Percentiles rank a stretch among this genome's conserved stretches.
These are phyloP conservation scores for Azorinus chamasolen DNA, from an alignment of 2,888 invertebrate genomes.

Conservation along the genomic window DNA sequence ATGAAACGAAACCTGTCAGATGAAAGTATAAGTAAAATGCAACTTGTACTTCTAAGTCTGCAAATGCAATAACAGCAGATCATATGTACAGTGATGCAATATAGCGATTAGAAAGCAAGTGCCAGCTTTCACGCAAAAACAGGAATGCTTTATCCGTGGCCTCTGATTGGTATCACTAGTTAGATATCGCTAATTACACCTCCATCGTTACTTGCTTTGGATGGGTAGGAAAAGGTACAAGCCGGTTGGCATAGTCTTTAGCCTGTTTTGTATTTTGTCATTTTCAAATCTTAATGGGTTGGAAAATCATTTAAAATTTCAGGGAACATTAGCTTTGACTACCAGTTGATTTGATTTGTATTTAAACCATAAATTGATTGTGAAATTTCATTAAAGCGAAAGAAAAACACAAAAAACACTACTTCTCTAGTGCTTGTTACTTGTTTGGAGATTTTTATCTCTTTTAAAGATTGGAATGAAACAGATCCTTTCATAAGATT, in stretches of 20 bases:
- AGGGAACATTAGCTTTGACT: constrained; percentile 40
- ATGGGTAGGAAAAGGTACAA: constrained; percentile 1
- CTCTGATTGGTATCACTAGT: constrained; percentile 3
- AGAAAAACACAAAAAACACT: neutral
- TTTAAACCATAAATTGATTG: constrained; percentile 39
- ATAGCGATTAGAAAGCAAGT: too few relatives aligned
- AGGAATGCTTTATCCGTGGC: neutral
- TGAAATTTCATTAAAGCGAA: constrained; percentile 30
- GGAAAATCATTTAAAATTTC: constrained; percentile 56
- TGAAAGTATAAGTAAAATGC: too few relatives aligned
- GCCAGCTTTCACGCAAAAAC: neutral
- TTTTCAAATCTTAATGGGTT: constrained; percentile 34
- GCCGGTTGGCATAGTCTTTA: constrained; percentile 1
- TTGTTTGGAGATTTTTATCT: too few relatives aligned
- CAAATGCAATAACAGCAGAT: too few relatives aligned
- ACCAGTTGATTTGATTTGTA: constrained; percentile 24
- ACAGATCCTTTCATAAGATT: too few relatives aligned
- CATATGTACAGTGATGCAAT: too few relatives aligned
- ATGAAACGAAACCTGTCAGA: too few relatives aligned
- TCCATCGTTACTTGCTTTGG: neutral
- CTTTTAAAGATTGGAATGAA: too few relatives aligned
- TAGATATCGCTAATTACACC: constrained; percentile 12
- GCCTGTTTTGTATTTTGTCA: constrained; percentile 8
- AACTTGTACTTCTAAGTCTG: too few relatives aligned
- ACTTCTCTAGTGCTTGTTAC: too few relatives aligned